Base-by-base conservation (phyloP, 1,140 invertebrate genomes). In the Dermatophagoides farinae region DNA sequence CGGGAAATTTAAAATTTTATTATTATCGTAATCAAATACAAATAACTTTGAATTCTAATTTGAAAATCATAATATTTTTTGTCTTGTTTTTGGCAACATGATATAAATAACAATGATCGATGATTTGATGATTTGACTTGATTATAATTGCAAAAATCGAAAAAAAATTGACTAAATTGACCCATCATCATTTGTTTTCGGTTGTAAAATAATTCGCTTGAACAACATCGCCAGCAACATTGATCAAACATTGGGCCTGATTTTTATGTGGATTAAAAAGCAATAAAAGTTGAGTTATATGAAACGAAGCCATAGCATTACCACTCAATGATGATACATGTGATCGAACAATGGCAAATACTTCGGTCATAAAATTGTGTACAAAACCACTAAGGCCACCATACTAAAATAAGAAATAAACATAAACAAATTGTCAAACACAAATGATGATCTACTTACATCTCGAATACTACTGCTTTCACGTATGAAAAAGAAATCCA, bases 401-500 rank as follows among this genome's bases (percentile, higher is more conserved):
- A 65, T 57, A 61, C 59, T 41, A 64, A 20, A 1, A 52, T 9
- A 14, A 31, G 14, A 2, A 52, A 52, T 16, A 52, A 14, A 5
- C 1, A 12, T 31, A 20, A n/a, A 22, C 43, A 65, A 62, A 59
- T 22, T 5, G 20, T 44, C 2, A 5, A 50, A 50, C 40, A 44
- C 18, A 22, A 22, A 60, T 39, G 49, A 11, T 11, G 40, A 25
- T 41, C 46, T 46, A 65, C 67, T 68, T 72, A 85, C 83, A 74
- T 95, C 90, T 68, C 88, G 74, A 62, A 95, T 83, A 38, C 85
- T 87, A 0, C 86, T 92, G 61, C 85, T 88, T 75, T 97, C 91
- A 57, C 91, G 75, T 63, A 97, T 93, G 66, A 96, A 91, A 72
- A 93, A 89, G 69, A 95, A 90, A 69, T 93, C 90, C 54, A 95